Base-by-base conservation (phyloP, 2,888 invertebrate genomes). In the Sarcophaga variegata region DNA sequence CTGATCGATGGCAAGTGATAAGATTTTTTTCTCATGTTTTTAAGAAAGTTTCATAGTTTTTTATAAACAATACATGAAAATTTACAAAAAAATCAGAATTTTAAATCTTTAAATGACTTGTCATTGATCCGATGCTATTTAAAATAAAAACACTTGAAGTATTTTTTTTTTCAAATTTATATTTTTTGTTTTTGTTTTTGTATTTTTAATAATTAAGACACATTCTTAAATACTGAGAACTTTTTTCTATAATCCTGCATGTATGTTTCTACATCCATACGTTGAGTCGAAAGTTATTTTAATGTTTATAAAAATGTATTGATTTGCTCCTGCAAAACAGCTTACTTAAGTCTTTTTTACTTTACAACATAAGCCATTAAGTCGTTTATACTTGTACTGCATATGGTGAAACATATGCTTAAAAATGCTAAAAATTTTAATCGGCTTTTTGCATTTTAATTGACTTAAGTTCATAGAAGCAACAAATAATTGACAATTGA, bases 41-140 rank as follows among this genome's bases (percentile, higher is more conserved):
- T 17, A 6, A 22, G 22, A 63, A 47, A 20, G 60, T 74, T 62
- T 62, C 1, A 62, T 45, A 49, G 47, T 49, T 6, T 62, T 11
- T 62, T 1, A 54, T 71, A 10, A 54, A 59, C 63, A 49, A 22
- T 25, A 64, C 75, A 75, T 49, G 49, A 25, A 75, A 75, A 64
- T 47, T 49, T n/a, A 63, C 27, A 4, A 3, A 25, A 49, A 11
- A n/a, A 20, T 37, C 0, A 37, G 2, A 37, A 37, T 37, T 37
- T 37, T 8, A 37, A 37, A 8, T 37, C 10, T 37, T 37, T 27
- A 27, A 5, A 27, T 27, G 27, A 0, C 27, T 6, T 27, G 0
- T 27, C 27, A 27, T 5, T 27, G 8, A 37, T 37, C 37, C 8
- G 8, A 6, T 6, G 37, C 1, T 1, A 37, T 37, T 37, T 27